Conservation (phyloP, 2,888 invertebrate species). For the Bellardia pandia region DNA sequence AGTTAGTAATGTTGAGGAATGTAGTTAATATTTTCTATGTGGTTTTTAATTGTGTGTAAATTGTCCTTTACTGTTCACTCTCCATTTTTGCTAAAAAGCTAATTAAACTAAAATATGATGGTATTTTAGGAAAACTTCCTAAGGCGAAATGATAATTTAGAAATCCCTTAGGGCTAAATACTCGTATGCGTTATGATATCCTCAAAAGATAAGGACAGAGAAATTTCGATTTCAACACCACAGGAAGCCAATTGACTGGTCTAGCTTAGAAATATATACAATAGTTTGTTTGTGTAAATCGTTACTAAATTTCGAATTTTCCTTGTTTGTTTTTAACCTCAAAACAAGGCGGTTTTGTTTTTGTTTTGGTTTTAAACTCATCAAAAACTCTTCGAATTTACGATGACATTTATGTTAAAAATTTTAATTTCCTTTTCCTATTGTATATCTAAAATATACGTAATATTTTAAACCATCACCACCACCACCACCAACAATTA, state of each 20-base stretch:
- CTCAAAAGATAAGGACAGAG: constrained; percentile 61
- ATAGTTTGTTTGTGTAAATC: constrained; percentile 3
- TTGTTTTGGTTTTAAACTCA: constrained; percentile 52
- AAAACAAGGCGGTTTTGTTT: constrained; percentile 64
- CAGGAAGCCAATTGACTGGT: constrained; percentile 63
- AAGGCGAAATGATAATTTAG: constrained; percentile 4
- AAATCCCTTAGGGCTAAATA: constrained; percentile 45
- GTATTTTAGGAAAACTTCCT: constrained; percentile 74
- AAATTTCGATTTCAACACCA: constrained; percentile 60
- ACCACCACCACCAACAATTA: constrained; percentile 23
- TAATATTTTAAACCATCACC: neutral
- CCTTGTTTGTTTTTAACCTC: constrained; percentile 46
- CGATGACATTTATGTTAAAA: constrained; percentile 80
- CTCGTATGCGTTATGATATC: constrained; percentile 58
- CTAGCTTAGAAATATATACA: neutral
- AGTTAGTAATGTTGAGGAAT: constrained; percentile 76
- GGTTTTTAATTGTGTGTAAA: constrained; percentile 80
- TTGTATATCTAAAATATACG: neutral
- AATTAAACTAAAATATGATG: constrained; percentile 77
- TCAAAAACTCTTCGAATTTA: constrained; percentile 77
- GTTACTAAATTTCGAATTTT: constrained; percentile 30
- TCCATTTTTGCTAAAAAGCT: constrained; percentile 72
- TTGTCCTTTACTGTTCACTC: constrained; percentile 56
- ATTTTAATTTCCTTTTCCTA: constrained; percentile 56
- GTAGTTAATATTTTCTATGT: constrained; percentile 75